Evolutionary conservation across 2,888 invertebrate species (phyloP), one percentile per base, ranked within the genome.

Genomic region (Hymenopus coronatus): DNA sequence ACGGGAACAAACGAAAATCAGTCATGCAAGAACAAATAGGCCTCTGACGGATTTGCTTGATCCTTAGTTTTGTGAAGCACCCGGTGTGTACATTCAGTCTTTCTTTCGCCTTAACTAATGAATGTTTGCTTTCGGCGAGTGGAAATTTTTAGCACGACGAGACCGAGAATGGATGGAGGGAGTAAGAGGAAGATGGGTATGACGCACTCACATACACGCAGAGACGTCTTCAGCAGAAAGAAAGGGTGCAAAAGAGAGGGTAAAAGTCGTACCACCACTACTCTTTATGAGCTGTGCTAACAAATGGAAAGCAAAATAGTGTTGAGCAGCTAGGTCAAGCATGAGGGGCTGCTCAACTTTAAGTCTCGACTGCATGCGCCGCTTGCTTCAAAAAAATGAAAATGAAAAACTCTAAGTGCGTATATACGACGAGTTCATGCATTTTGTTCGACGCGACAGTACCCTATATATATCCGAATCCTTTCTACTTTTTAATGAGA

Each of bases 401-500:
- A 40, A 40, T 40, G 40, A 70, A 70, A 70, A 70, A 20, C 54
- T 70, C 54, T 70, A 70, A 70, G 54, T 70, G 20, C 54, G 54
- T 20, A 25, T 25, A 40, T 25, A 15, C 6, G 54, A 25, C 25
- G 15, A 25, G 54, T 70, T 40, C 33, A 27, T 40, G 40, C 20
- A 27, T 84, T 40, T 40, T 40, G 33, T 85, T 85, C 46, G 54
- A 54, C 54, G 54, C 70, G 85, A 85, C 70, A 85, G 85, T 54
- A 85, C 85, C 33, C 84, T 84, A 30, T 81, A 81, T 28, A 86
- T 81, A 86, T 28, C 8, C 28, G 81, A 81, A 54, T 81, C 81
- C 28, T 86, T 86, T 86, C 81, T 86, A 28, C 28, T 86, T 86
- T 86, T 81, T 86, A 86, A 86, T 81, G 86, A 86, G 85, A 70